A percentile compares a stretch with the other conserved stretches of the same genome.
Conservation (phyloP, 1,140 invertebrate genomes). For the Tetramorium alpestre region DNA sequence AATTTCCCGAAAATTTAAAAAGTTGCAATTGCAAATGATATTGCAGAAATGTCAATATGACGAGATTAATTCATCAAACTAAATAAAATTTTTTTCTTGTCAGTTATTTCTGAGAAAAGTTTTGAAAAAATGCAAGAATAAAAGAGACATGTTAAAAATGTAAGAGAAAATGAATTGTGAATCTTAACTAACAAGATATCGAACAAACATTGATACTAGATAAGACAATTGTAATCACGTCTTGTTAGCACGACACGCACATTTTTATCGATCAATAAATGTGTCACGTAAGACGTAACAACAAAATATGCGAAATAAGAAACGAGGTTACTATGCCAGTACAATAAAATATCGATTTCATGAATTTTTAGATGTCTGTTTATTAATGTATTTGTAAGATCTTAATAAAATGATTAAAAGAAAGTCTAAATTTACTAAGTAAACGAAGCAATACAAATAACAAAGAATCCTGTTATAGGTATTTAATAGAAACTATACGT, state of each 20-base stretch:
- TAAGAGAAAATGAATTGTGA: background rate
- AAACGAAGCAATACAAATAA: background rate
- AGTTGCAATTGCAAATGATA: background rate
- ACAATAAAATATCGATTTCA: background rate
- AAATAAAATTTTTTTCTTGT: background rate
- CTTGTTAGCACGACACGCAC: background rate
- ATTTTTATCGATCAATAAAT: constrained; percentile 42
- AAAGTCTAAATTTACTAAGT: background rate
- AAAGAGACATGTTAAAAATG: background rate
- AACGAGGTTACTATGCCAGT: background rate
- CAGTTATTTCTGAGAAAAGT: background rate
- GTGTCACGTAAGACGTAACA: background rate
- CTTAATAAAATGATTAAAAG: background rate
- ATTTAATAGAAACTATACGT: background rate
- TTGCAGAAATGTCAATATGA: background rate
- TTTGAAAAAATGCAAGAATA: background rate
- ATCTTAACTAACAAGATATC: constrained; percentile 10
- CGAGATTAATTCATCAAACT: background rate
- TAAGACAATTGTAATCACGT: constrained; percentile 15
- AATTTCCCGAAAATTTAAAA: background rate
- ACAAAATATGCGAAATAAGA: background rate
- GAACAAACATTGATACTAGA: constrained; percentile 39
- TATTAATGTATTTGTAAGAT: background rate
- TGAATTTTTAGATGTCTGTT: background rate
- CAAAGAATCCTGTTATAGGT: background rate